Evolutionary conservation across 2,888 invertebrate species (phyloP).

Genomic region (Orchesella flavescens): DNA sequence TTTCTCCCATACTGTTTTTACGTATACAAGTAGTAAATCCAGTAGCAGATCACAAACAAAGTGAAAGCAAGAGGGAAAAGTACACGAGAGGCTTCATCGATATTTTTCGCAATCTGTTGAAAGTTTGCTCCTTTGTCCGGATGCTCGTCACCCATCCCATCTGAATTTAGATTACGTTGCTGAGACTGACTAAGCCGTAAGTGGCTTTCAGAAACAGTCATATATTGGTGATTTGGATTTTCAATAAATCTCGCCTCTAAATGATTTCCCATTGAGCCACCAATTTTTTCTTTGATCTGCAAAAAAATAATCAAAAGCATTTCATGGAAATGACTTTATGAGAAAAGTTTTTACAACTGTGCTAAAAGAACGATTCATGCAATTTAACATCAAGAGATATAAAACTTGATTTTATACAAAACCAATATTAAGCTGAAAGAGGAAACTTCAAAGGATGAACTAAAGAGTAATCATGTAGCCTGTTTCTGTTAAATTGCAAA

Average conservation of each 20-base stretch:
- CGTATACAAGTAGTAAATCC: slow-evolving; percentile 74
- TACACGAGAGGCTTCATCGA: slow-evolving; percentile 75
- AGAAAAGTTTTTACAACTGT: not conserved
- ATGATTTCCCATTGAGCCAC: slow-evolving; percentile 65
- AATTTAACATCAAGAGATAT: too few relatives aligned
- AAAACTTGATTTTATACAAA: too few relatives aligned
- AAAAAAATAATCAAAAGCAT: not conserved
- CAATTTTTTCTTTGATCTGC: slow-evolving; percentile 65
- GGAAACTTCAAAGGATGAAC: too few relatives aligned
- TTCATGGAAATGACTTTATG: not conserved
- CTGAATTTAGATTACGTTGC: slow-evolving; percentile 18
- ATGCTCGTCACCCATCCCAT: slow-evolving; percentile 16
- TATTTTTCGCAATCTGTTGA: slow-evolving; percentile 73
- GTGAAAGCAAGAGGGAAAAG: slow-evolving; percentile 75
- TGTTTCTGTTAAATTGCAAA: too few relatives aligned
- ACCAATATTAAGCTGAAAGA: too few relatives aligned
- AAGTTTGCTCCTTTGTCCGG: slow-evolving; percentile 27
- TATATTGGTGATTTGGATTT: slow-evolving; percentile 65
- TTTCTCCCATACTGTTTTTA: slow-evolving; percentile 1
- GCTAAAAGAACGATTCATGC: too few relatives aligned
- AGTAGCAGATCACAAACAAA: slow-evolving; percentile 75
- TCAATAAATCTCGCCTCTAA: slow-evolving; percentile 64
- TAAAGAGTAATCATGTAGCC: too few relatives aligned
- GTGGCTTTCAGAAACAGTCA: slow-evolving; percentile 56
- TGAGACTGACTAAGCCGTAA: slow-evolving; percentile 24